These are phyloP conservation scores for Exocentrus adspersus DNA, from an alignment of 2,888 invertebrate species.

Conservation along the genomic window DNA sequence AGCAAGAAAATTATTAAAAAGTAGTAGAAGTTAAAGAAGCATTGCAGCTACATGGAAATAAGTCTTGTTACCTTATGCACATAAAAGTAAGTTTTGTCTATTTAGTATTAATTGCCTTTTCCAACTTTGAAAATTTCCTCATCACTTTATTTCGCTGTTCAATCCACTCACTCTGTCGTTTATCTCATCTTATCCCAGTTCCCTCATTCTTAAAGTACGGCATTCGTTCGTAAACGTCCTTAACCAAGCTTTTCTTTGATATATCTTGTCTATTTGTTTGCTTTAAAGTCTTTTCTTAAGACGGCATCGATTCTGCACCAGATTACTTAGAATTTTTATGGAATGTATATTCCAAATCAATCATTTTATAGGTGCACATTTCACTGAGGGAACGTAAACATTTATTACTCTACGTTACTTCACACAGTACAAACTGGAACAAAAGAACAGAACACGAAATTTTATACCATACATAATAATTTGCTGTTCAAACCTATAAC, in stretches of 20 bases:
- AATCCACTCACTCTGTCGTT: constrained; percentile 60
- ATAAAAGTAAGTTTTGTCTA: constrained; percentile 47
- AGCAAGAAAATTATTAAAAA: too few relatives aligned
- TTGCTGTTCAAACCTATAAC: constrained; percentile 24
- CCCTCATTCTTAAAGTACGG: constrained; percentile 57
- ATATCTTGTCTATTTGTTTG: constrained; percentile 60
- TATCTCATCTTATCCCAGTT: constrained; percentile 60
- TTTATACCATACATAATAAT: constrained; percentile 24
- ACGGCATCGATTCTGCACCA: constrained; percentile 53
- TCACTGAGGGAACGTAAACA: neutral
- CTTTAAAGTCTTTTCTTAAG: constrained; percentile 52
- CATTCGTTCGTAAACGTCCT: constrained; percentile 58
- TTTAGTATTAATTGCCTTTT: constrained; percentile 57
- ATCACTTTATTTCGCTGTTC: constrained; percentile 61
- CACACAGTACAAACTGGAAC: neutral
- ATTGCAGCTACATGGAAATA: constrained; percentile 34
- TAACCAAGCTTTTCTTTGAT: constrained; percentile 59
- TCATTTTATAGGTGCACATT: constrained; percentile 3
- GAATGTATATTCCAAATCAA: constrained; percentile 32
- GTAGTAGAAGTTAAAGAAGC: neutral
- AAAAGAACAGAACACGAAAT: constrained; percentile 5
- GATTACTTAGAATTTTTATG: constrained; percentile 47
- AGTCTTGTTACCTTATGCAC: constrained; percentile 41
- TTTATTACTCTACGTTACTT: too few relatives aligned
- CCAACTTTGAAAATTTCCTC: constrained; percentile 59